These are phyloP conservation scores for Dysidea cf. avara DNA, from an alignment of 37 sponge, comb jelly and placozoan genomes.

Conservation along the genomic window DNA sequence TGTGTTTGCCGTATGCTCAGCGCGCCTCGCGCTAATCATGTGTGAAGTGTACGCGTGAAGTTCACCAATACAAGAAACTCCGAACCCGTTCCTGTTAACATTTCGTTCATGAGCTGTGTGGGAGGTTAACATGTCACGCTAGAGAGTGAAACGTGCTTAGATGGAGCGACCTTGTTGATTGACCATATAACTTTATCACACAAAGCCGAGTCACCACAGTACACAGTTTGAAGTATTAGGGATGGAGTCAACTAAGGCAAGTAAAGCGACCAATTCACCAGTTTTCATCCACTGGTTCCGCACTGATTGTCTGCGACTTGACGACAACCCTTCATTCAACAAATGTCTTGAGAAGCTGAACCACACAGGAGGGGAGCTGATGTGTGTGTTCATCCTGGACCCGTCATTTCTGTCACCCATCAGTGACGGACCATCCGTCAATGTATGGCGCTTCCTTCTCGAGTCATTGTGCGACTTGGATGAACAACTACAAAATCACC, in stretches of 20 bases:
- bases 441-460: constrained; percentile 66
- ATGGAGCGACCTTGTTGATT: too few species aligned
- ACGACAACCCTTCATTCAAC: constrained; percentile 86
- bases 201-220: too few species aligned
- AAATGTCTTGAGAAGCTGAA: too few species aligned
- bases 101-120: not conserved
- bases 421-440: constrained; percentile 43
- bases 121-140: too few species aligned
- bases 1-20: too few species aligned
- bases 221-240: too few species aligned
- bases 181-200: too few species aligned
- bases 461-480: constrained; percentile 76
- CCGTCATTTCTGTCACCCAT: constrained; percentile 51
- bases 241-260: too few species aligned
- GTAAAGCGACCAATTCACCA: too few species aligned
- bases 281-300: constrained; percentile 77
- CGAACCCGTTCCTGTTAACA: not conserved
- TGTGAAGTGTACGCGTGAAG: too few species aligned
- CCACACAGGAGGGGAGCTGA: constrained; percentile 36
- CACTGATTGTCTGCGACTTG: constrained; percentile 61
- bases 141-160: too few species aligned
- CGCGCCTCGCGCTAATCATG: too few species aligned
- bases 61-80: constrained; percentile 8
- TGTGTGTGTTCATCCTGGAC: constrained; percentile 51
- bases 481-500: constrained; percentile 51